These are phyloP conservation scores for Montipora efflorescens DNA, from an alignment of 64 coral and sea anemone genomes.

Conservation along the genomic window DNA sequence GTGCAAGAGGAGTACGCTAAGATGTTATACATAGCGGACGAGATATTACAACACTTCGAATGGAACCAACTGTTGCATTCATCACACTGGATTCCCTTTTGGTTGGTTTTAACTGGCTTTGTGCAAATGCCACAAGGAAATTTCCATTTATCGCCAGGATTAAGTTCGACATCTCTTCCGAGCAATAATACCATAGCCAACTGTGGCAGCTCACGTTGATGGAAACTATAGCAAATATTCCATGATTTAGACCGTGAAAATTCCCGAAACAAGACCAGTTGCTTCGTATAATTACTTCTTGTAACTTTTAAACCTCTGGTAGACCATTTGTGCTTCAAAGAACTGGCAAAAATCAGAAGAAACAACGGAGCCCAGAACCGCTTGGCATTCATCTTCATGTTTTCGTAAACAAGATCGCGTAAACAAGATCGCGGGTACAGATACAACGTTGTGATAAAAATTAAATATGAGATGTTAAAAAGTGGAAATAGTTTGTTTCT, in stretches of 20 bases:
- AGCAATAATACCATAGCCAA: slow-evolving; percentile 18
- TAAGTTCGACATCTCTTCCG: slow-evolving; percentile 60
- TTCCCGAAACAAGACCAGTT: neutral
- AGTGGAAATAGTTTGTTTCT: too few relatives aligned
- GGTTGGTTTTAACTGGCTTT: slow-evolving; percentile 42
- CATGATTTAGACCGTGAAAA: slow-evolving; percentile 14
- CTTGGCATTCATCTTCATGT: neutral
- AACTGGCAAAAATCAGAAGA: neutral
- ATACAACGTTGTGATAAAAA: too few relatives aligned
- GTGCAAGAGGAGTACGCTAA: slow-evolving; percentile 42
- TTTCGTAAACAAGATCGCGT: too few relatives aligned
- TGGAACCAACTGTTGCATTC: slow-evolving; percentile 50
- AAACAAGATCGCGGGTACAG: too few relatives aligned
- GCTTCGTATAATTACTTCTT: neutral
- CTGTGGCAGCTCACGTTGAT: neutral
- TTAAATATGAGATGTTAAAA: too few relatives aligned
- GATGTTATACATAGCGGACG: slow-evolving; percentile 46
- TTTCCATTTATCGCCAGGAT: slow-evolving; percentile 64
- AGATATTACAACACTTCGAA: slow-evolving; percentile 59
- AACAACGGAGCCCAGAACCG: neutral
- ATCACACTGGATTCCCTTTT: slow-evolving; percentile 56
- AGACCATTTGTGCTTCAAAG: neutral
- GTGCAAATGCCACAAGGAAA: slow-evolving; percentile 59
- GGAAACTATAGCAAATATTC: slow-evolving; percentile 38
- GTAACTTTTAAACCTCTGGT: neutral